Percentiles rank a stretch among this genome's conserved stretches.
phyloP scores from a whole-genome alignment of 1,140 invertebrate genomes.

The Atta texana region DNA sequence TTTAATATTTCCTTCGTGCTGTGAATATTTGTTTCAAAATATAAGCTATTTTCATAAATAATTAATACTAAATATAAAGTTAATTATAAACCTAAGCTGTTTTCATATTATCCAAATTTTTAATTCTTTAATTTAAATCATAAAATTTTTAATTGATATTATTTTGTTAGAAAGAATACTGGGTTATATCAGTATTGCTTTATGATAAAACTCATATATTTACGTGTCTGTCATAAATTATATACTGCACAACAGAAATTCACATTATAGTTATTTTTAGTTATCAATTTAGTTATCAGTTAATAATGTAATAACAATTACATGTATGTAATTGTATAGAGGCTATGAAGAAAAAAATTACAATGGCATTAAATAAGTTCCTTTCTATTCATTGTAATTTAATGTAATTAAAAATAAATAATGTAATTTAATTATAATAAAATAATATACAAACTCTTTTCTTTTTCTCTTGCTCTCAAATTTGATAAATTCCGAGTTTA shows the following conservation, averaged over 20 bases:
- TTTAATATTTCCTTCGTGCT: not conserved
- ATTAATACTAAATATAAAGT: not conserved
- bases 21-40: conserved; percentile 17
- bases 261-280: conserved; percentile 49
- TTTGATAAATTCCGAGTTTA: conserved; percentile 61
- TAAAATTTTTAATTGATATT: conserved; percentile 43
- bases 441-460: conserved; percentile 52
- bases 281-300: not conserved
- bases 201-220: conserved; percentile 53
- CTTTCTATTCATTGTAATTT: conserved; percentile 16
- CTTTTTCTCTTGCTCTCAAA: conserved; percentile 8
- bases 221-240: conserved; percentile 45
- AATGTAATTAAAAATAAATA: too few relatives aligned
- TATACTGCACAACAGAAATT: conserved; percentile 41
- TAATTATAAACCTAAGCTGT: not conserved
- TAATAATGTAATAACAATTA: conserved; percentile 43
- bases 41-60: conserved; percentile 5
- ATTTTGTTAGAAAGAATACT: conserved; percentile 21
- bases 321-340: conserved; percentile 23
- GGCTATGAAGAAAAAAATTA: conserved; percentile 15
- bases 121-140: not conserved
- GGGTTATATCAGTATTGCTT: conserved; percentile 2
- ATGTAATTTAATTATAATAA: conserved; percentile 53
- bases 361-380: not conserved
- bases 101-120: not conserved